Conservation (phyloP, 2,888 invertebrate species). For the Megamerina dolium region DNA sequence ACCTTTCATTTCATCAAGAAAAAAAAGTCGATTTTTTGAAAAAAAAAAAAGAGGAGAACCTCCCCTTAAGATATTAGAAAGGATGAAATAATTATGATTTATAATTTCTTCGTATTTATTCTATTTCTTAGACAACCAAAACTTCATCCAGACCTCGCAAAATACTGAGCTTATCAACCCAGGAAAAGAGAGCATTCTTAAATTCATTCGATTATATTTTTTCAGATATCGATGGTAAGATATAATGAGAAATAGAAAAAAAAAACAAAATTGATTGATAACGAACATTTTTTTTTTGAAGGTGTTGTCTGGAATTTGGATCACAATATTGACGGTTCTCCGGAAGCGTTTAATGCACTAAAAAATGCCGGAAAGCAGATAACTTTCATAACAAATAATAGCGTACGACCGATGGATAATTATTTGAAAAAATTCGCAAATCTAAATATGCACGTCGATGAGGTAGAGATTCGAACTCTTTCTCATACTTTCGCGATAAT, state of each 20-base stretch:
- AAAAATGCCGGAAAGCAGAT: slow-evolving; percentile 46
- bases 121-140: not conserved
- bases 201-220: slow-evolving; percentile 54
- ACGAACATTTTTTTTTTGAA: slow-evolving; percentile 21
- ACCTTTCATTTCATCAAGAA: too few relatives aligned
- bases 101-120: too few relatives aligned
- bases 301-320: slow-evolving; percentile 50
- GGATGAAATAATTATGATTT: too few relatives aligned
- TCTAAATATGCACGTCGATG: slow-evolving; percentile 30
- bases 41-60: too few relatives aligned
- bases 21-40: too few relatives aligned
- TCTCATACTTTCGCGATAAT: not conserved
- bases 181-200: slow-evolving; percentile 44
- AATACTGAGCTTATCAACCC: slow-evolving; percentile 32
- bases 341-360: slow-evolving; percentile 41
- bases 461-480: slow-evolving; percentile 22
- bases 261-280: not conserved
- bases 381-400: slow-evolving; percentile 50
- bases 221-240: slow-evolving; percentile 57
- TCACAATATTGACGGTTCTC: slow-evolving; percentile 35
- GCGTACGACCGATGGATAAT: slow-evolving; percentile 29
- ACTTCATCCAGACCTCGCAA: slow-evolving; percentile 22
- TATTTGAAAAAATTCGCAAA: slow-evolving; percentile 31
- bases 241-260: not conserved
- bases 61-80: too few relatives aligned